phyloP scores from a whole-genome alignment of 2,888 invertebrate genomes.

The Lomographa bimaculata region DNA sequence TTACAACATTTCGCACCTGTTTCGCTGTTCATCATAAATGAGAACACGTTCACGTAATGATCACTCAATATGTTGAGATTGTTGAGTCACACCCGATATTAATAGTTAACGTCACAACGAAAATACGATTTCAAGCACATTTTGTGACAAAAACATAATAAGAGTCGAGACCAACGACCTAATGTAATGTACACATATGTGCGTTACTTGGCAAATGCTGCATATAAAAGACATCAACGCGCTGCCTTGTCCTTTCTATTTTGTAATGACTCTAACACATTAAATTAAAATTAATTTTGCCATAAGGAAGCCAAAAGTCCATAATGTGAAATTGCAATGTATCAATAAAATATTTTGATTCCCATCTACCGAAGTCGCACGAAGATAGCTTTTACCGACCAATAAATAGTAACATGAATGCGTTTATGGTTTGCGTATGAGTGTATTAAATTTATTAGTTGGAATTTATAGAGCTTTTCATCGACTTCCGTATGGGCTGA shows the following conservation, averaged over 20 bases:
- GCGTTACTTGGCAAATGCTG: no score
- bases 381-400: slow-evolving; percentile 26
- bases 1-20: slow-evolving; percentile 2
- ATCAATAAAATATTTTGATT: slow-evolving; percentile 27
- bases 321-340: slow-evolving; percentile 1
- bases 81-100: slow-evolving; percentile 3
- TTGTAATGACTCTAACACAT: slow-evolving; percentile 2
- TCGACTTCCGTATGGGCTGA: slow-evolving; percentile 67
- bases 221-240: slow-evolving; percentile 75
- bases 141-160: neutral
- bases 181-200: no score
- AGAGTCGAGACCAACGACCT: neutral
- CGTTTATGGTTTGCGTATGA: slow-evolving; percentile 26
- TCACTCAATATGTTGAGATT: neutral
- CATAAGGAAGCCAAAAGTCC: neutral
- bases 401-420: slow-evolving; percentile 31
- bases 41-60: neutral
- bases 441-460: slow-evolving; percentile 57
- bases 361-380: slow-evolving; percentile 21
- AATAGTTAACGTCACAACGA: slow-evolving; percentile 1
- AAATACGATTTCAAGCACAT: no score
- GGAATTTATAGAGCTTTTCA: slow-evolving; percentile 67
- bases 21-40: slow-evolving; percentile 7
- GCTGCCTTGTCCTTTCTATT: slow-evolving; percentile 28
- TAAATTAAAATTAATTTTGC: no score